Base-by-base conservation (phyloP, 2,797 vertebrate genomes). In the Aotus griseimembra region DNA sequence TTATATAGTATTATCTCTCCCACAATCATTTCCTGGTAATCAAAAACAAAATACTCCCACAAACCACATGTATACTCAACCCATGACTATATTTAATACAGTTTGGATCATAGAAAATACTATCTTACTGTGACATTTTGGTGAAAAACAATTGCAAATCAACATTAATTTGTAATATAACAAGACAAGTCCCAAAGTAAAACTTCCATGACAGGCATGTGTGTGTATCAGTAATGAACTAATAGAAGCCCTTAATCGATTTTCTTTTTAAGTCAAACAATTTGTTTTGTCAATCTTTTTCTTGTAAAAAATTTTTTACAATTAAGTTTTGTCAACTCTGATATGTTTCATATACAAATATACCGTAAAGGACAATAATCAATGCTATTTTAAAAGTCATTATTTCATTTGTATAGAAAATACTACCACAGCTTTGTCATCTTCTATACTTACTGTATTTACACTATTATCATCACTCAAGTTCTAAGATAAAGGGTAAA, bases 401-500 rank as follows among this genome's bases (percentile, higher is more conserved):
- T 58, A 79, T 91, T 90, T 96, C 61, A 72, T 55, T 75, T 94
- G 33, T 50, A 90, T 64, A 94, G 83, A 46, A 95, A 91, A 87
- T 41, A 86, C 15, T 70, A 48, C 7, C 67, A 28, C 36, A 95
- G 36, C 55, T 33, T 39, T 76, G 41, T 67, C 46, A 94, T 75
- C 39, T 77, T 89, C 67, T 61, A 90, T 90, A 92, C n/a, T 72
- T 70, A 83, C 46, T 85, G 6, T 57, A 61, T 72, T 93, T 94
- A 81, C 9, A 94, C 11, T 70, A 90, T 80, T 36, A 61, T 57
- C 76, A 33, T 46, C 52, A 75, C 58, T 93, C 91, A 84, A 88
- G 79, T 86, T 93, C 77, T 93, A 96, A 88, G 46, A 93, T 76
- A 75, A 91, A 90, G 44, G 52, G n/a, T 33, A 88, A 82, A 91